Conservation (phyloP, 1,140 invertebrate species). For the Drosophila athabasca region DNA sequence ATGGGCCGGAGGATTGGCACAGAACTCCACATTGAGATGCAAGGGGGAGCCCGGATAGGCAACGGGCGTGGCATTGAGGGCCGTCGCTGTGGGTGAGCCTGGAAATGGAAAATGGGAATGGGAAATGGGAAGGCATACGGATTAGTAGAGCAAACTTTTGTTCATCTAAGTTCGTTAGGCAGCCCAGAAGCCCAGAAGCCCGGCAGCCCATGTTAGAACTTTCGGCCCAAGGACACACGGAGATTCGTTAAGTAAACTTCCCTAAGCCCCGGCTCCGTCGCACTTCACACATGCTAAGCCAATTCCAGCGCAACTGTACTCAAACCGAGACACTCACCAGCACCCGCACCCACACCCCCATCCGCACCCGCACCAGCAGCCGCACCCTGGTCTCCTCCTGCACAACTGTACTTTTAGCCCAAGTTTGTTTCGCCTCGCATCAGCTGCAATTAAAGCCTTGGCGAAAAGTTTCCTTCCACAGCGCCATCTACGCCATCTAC, state of each 20-base stretch:
- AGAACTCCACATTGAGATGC: conserved; percentile 85
- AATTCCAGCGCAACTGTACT: conserved; percentile 58
- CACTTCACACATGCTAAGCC: conserved; percentile 59
- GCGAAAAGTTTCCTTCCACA: conserved; percentile 59
- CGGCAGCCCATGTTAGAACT: conserved; percentile 22
- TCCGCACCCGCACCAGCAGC: too few species aligned
- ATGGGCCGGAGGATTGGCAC: conserved; percentile 84
- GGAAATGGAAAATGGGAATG: too few species aligned
- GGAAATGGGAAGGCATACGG: neutral
- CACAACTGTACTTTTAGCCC: conserved; percentile 24
- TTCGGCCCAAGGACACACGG: conserved; percentile 16
- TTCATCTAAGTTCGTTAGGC: conserved; percentile 45
- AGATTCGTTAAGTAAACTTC: conserved; percentile 51
- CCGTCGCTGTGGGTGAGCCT: conserved; percentile 84
- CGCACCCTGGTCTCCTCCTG: neutral
- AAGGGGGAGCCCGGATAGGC: conserved; percentile 85
- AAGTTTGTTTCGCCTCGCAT: conserved; percentile 43
- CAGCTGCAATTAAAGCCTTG: conserved; percentile 61
- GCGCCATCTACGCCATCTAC: neutral
- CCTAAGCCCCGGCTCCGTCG: conserved; percentile 40
- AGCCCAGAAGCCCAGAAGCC: conserved; percentile 1
- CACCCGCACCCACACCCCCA: too few species aligned
- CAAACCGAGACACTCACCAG: neutral
- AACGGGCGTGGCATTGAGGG: conserved; percentile 84
- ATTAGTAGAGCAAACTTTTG: conserved; percentile 34